These are phyloP conservation scores for Apamea epomidion DNA, from an alignment of 2,888 invertebrate species.

Conservation along the genomic window DNA sequence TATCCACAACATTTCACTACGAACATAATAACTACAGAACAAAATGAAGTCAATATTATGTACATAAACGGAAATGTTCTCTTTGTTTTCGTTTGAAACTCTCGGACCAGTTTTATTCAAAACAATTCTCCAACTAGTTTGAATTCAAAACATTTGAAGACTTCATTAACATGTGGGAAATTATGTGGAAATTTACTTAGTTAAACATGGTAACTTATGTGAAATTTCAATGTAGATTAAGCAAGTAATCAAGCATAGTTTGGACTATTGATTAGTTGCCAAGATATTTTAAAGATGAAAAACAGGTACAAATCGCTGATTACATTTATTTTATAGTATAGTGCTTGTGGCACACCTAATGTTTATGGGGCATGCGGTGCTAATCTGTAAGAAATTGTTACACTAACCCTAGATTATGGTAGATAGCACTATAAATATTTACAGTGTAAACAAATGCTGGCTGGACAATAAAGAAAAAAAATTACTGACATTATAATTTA, in stretches of 20 bases:
- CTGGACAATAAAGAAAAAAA: too few species aligned
- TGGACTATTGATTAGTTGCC: neutral
- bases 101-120: conserved; percentile 37
- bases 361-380: too few species aligned
- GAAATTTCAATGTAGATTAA: neutral
- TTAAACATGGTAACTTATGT: conserved; percentile 6
- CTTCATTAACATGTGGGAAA: conserved; percentile 33
- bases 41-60: conserved; percentile 28
- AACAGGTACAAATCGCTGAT: neutral
- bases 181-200: conserved; percentile 19
- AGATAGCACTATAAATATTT: too few species aligned
- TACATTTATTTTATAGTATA: too few species aligned
- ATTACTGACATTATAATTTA: neutral
- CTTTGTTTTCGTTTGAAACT: conserved; percentile 28
- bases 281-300: neutral
- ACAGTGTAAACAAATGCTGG: too few species aligned
- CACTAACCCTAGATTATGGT: too few species aligned
- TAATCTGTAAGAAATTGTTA: too few species aligned
- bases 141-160: conserved; percentile 55
- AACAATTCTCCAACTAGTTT: conserved; percentile 42
- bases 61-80: conserved; percentile 15
- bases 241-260: neutral
- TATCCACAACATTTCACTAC: neutral
- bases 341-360: too few species aligned
- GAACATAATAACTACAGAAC: neutral